Base-by-base conservation (phyloP, 37 sponge, comb jelly and placozoan genomes). In the Hexactinellida sp. region DNA sequence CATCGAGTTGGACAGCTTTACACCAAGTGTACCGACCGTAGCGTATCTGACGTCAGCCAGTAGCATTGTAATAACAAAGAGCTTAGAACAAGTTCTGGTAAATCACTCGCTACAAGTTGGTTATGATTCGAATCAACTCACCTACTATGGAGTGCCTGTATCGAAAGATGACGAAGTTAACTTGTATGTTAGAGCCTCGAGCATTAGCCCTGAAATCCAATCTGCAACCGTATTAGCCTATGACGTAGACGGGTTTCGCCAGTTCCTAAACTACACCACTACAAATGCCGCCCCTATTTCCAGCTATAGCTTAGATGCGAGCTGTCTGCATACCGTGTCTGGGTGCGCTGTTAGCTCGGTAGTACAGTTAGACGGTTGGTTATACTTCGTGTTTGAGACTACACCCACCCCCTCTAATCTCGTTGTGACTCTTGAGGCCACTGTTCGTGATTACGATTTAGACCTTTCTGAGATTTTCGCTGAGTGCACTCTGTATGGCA, bases 61-160 rank as follows among this genome's bases (percentile, higher is more conserved):
- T 10, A 63, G 76, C 13, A 63, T 63, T n/a, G 76, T 25, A 3
- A 25, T 63, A 10, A n/a, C 21, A 32, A 63, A 63, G 76, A 63
- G 34, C 30, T 10, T 63, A 63, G 76, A 63, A 63, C 32, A 63
- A n/a, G 34, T 63, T 7, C 76, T 63, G 32, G 34, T 28, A 10
- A 63, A 63, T 28, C 28, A 10, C 13, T 21, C 76, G 32, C 76
- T 63, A 25, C 19, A 63, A 23, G 76, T 63, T 7, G 76, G 76
- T 1, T 25, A n/a, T 10, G 30, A 23, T 63, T 28, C 76, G 32
- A 23, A n/a, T 63, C 76, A 63, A 23, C 34, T 63, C 19, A 25
- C 76, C 3, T 63, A 63, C 76, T 63, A 63, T n/a, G 76, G 76
- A 32, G 76, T 63, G 34, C 76, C 76, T 25, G 76, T 63, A n/a